A percentile compares a stretch with the other conserved stretches of the same genome.
Evolutionary conservation across 2,888 invertebrate species (phyloP).

Genomic region (Artemia sinica): DNA sequence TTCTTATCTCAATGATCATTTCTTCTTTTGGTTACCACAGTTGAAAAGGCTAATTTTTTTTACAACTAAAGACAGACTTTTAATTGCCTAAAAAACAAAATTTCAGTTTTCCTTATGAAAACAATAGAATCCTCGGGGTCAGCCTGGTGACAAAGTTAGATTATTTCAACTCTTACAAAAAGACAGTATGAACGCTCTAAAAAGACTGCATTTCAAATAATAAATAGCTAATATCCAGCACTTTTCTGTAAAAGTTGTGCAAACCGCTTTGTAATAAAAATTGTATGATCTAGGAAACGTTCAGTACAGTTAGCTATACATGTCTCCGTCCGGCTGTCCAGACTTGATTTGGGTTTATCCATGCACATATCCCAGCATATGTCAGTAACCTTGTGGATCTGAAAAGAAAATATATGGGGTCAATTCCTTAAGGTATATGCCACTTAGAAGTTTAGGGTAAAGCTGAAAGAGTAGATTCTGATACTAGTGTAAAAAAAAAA

Average conservation of each 20-base stretch:
- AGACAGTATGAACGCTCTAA: not conserved
- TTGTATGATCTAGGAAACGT: conserved; percentile 77
- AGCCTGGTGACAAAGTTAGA: too few species aligned
- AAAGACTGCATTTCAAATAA: not conserved
- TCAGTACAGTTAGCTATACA: conserved; percentile 84
- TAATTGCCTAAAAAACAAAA: too few species aligned
- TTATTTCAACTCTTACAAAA: too few species aligned
- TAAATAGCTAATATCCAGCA: conserved; percentile 30
- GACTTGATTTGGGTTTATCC: conserved; percentile 67
- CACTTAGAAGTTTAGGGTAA: not conserved
- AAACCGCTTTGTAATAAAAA: conserved; percentile 71
- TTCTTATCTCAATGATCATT: too few species aligned
- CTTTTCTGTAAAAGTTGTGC: conserved; percentile 64
- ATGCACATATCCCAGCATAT: conserved; percentile 93
- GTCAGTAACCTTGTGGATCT: conserved; percentile 84
- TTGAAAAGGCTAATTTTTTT: too few species aligned
- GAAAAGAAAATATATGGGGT: conserved; percentile 24
- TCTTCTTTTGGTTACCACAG: too few species aligned
- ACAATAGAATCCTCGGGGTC: too few species aligned
- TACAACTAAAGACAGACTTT: too few species aligned
- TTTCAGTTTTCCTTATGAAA: too few species aligned
- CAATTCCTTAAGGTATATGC: not conserved
- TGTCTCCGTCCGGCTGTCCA: conserved; percentile 72
- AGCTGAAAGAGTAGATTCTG: conserved; percentile 10
- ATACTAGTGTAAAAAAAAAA: not conserved